Percentiles rank a stretch among this genome's conserved stretches.
phyloP scores from a whole-genome alignment of 2,797 vertebrate species.

The Sus cebifrons region DNA sequence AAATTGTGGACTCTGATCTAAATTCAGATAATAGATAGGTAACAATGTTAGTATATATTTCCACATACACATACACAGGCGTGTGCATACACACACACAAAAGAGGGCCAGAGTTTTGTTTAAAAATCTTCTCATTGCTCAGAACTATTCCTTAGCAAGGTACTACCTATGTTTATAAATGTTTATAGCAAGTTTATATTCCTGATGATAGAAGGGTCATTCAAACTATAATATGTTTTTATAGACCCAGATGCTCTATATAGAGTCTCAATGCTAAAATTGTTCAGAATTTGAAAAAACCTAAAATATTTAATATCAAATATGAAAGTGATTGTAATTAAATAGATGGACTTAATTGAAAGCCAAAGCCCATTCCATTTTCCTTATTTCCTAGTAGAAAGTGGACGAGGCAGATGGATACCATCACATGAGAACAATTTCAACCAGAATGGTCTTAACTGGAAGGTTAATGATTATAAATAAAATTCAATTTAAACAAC shows the following conservation, averaged over 20 bases:
- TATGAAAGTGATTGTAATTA: not conserved
- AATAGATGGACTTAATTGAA: not conserved
- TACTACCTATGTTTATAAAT: not conserved
- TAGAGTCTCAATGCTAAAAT: not conserved
- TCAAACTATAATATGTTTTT: not conserved
- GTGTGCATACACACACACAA: not conserved
- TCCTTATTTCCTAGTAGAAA: constrained; percentile 27
- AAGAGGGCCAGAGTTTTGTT: not conserved
- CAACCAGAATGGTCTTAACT: constrained; percentile 29
- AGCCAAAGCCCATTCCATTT: not conserved
- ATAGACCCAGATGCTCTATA: not conserved
- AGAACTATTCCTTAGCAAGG: not conserved
- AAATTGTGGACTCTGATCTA: not conserved
- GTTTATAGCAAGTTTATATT: not conserved
- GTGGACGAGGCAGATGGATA: constrained; percentile 33
- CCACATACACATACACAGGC: not conserved
- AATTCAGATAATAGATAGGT: not conserved
- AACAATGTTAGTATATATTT: not conserved
- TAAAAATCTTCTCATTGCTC: not conserved
- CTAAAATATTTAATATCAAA: constrained; percentile 26
- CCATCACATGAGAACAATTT: constrained; percentile 53
- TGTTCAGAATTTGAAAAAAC: constrained; percentile 18
- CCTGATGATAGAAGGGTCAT: not conserved
- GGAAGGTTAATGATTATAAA: constrained; percentile 56
- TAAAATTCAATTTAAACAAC: constrained; percentile 72